Base-by-base conservation (phyloP, 1,140 invertebrate species). In the Psix sp. region DNA sequence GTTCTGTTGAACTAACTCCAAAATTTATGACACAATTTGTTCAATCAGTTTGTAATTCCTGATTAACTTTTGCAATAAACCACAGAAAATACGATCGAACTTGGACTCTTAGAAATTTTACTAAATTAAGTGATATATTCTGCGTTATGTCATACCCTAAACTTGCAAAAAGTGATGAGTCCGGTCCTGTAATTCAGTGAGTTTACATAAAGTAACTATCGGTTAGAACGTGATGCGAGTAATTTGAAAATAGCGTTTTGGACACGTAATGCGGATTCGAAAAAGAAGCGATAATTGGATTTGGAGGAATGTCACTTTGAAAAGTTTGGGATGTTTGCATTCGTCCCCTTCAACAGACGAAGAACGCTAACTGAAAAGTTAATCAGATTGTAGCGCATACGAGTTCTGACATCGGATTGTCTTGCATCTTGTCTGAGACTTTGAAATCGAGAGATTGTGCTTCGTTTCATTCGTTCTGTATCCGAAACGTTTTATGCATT, bases 241-340 rank as follows among this genome's bases (percentile, higher is more conserved):
- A 54, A 65, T 46, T 54, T 54, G 38, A 33, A 54, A 54, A 65
- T 33, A 65, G 21, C 18, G 20, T 31, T 39, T 46, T 14, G 26
- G 17, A 52, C 48, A 5, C 11, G n/a, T 11, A 26, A 29, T 33
- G 17, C 26, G 35, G 42, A n/a, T 4, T 38, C n/a, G 24, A 18
- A 36, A 39, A 48, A 6, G 51, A 54, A 56, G 16, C 35, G 42
- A 45, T 66, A 49, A 66, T 66, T 66, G 62, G 62, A 20, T 66
- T 52, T 42, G 45, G 16, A 13, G 31, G 17, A 45, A 52, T 17
- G 15, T 17, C 31, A 31, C 46, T 43, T 40, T 51, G 36, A 52
- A 59, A 59, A 59, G 56, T 48, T 60, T 68, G 6, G 39, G n/a
- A 57, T 68, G 60, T 68, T 68, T 68, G 65, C 65, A 68, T 68